Base-by-base conservation (phyloP, 2,113 vertebrate species). In the Potamarius usumacintae region DNA sequence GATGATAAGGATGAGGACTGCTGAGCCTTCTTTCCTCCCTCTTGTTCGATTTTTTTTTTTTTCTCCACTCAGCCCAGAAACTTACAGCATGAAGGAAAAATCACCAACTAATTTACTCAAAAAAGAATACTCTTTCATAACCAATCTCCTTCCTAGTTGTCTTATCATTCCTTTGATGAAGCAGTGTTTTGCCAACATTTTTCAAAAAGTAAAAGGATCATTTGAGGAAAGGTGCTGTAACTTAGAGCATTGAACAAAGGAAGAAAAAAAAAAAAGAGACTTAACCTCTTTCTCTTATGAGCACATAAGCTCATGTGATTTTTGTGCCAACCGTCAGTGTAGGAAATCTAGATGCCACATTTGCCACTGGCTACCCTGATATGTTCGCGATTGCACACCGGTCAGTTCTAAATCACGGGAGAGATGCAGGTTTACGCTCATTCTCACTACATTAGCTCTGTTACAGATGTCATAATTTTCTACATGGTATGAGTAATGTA, bases 1-100 rank as follows among this genome's bases (percentile, higher is more conserved):
- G 97, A 97, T 7, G 97, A 98, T 58, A 96, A 97, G 62, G 96
- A 96, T 0, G 96, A 97, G 2, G 96, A 97, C 90, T 95, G 94
- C 94, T 96, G 93, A 93, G 92, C 89, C 80, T 85, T 74, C 42
- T 42, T 50, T 87, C 20, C n/a, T 76, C 14, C 60, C 12, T 30
- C 82, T 57, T 55, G 18, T 30, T 27, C 27, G 42, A 42, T 42
- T 14, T 12, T 57, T 2, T 65, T 25, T 25, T 42, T 14, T 9
- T 30, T 30, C 1, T 30, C 11, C 0, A 22, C 72, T 53, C 81
- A 67, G 60, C 81, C 34, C 65, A 74, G 67, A 87, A 82, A 82
- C 79, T 58, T 27, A 69, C 50, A 67, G 52, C 78, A 82, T 87
- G 77, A 72, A 55, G 34, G 60, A 55, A 78, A 81, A 71, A 81